Conservation (phyloP, 2,797 vertebrate genomes). For the Sphenopsis melanotis region DNA sequence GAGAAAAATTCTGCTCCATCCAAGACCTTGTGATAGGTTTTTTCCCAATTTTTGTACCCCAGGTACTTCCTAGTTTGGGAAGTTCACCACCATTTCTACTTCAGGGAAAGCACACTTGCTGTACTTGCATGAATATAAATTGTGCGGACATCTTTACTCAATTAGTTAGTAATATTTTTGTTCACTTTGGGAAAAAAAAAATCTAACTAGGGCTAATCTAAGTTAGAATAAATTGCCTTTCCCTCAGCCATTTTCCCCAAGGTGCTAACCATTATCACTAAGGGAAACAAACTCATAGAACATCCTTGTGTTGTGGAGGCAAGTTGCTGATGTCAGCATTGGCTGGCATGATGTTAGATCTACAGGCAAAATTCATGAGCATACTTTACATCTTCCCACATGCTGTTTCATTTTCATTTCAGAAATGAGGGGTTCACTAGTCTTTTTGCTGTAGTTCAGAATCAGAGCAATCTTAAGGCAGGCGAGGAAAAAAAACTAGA, state of each 20-base stretch:
- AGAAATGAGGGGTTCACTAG: neutral
- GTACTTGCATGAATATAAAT: neutral
- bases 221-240: neutral
- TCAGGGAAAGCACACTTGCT: neutral
- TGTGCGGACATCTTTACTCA: neutral
- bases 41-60: neutral
- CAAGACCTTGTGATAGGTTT: neutral
- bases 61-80: neutral
- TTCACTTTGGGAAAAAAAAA: neutral
- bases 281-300: neutral
- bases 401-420: neutral
- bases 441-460: neutral
- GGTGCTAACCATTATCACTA: neutral
- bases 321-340: neutral
- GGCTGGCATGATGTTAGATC: neutral
- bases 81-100: neutral
- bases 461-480: neutral
- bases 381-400: neutral
- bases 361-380: neutral
- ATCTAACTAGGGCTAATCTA: neutral
- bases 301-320: fast-evolving
- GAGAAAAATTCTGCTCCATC: neutral
- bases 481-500: neutral
- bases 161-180: neutral
- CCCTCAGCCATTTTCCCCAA: neutral